Percentiles rank a stretch among this genome's conserved stretches.
These are phyloP conservation scores for Plagiodera versicolora DNA, from an alignment of 2,888 invertebrate species.

Conservation along the genomic window DNA sequence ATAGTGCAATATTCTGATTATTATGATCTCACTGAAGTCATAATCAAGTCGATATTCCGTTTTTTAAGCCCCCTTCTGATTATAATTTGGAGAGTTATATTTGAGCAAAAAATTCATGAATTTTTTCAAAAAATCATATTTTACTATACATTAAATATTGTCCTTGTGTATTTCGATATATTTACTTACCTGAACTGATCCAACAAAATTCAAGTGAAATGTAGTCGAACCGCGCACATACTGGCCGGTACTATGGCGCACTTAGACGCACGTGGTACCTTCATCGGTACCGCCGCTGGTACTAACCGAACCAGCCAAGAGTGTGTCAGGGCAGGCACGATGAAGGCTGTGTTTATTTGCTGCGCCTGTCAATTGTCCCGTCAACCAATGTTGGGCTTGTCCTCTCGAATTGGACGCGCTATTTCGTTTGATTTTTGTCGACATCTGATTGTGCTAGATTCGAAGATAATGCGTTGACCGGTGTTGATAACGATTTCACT, in stretches of 20 bases:
- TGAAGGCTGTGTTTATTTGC: conserved; percentile 13
- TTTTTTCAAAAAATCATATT: too few species aligned
- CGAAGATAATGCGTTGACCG: neutral
- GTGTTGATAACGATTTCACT: neutral
- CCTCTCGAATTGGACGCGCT: conserved; percentile 9
- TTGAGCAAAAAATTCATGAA: too few species aligned
- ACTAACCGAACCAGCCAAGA: conserved; percentile 38
- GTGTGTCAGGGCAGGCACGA: conserved; percentile 47
- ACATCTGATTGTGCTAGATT: neutral
- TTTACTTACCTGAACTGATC: conserved; percentile 5
- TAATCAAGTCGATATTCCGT: too few species aligned
- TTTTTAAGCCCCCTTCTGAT: too few species aligned
- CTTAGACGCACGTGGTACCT: conserved; percentile 35
- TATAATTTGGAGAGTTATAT: too few species aligned
- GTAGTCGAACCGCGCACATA: conserved; percentile 26
- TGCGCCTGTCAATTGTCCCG: conserved; percentile 12
- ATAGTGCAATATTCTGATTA: too few species aligned
- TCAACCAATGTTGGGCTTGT: conserved; percentile 10
- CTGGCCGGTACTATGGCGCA: conserved; percentile 23
- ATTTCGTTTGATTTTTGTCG: neutral
- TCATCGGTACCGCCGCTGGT: conserved; percentile 43
- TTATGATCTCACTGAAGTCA: too few species aligned
- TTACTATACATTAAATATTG: too few species aligned
- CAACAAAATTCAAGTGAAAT: neutral
- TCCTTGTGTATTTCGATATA: neutral